Percentiles rank a stretch among this genome's conserved stretches.
phyloP scores from a whole-genome alignment of 2,888 invertebrate species.

The Meganola albula region DNA sequence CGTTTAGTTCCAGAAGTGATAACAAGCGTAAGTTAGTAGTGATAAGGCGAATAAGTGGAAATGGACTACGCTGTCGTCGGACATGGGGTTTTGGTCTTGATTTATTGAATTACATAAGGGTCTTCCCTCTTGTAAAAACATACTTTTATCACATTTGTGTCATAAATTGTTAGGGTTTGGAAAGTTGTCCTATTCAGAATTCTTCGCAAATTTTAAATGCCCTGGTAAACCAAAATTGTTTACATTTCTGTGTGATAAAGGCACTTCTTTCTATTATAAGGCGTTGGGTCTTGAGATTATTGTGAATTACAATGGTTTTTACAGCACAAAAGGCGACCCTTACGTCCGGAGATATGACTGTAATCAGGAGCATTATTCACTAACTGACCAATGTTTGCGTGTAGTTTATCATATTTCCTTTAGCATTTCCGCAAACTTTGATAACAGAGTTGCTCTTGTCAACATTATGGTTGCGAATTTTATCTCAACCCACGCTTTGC shows the following conservation, averaged over 20 bases:
- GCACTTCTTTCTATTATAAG: too few species aligned
- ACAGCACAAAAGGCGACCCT: too few species aligned
- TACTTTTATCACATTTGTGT: too few species aligned
- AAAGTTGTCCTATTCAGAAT: too few species aligned
- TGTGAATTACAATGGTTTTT: too few species aligned
- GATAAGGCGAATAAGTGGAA: conserved; percentile 65
- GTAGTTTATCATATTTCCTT: conserved; percentile 66
- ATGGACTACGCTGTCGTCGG: conserved; percentile 59
- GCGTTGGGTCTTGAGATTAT: too few species aligned
- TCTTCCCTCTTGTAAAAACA: conserved; percentile 15
- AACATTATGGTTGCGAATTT: conserved; percentile 27
- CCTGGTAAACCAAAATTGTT: too few species aligned
- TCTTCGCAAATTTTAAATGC: too few species aligned
- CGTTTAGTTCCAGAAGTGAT: conserved; percentile 35
- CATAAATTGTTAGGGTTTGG: too few species aligned
- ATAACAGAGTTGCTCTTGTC: conserved; percentile 45
- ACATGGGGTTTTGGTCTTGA: conserved; percentile 39
- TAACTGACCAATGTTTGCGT: conserved; percentile 50
- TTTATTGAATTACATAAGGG: conserved; percentile 22
- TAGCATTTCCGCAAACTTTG: conserved; percentile 53
- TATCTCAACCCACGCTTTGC: conserved; percentile 16
- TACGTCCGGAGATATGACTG: too few species aligned
- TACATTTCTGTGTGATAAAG: too few species aligned
- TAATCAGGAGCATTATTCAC: too few species aligned
- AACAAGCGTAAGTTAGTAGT: conserved; percentile 51